Percentiles rank a stretch among this genome's conserved stretches.
Conservation (phyloP, 2,888 invertebrate species). For the Mythimna loreyi region DNA sequence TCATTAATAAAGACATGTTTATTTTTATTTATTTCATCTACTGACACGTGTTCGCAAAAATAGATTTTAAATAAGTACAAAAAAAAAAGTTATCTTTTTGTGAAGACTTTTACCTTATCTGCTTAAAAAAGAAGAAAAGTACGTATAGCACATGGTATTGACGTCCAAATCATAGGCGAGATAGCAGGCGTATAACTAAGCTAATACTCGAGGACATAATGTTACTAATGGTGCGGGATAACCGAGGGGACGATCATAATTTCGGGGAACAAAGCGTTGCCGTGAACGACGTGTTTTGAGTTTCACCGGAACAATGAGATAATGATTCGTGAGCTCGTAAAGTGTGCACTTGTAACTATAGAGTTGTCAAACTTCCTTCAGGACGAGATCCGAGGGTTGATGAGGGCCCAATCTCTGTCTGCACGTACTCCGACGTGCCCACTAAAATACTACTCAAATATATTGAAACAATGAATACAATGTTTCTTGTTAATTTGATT, state of each 20-base stretch:
- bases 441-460: slow-evolving; percentile 54
- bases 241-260: slow-evolving; percentile 85
- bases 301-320: slow-evolving; percentile 84
- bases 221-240: slow-evolving; percentile 84
- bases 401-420: slow-evolving; percentile 70
- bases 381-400: slow-evolving; percentile 74
- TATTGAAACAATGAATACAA: slow-evolving; percentile 56
- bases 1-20: slow-evolving; percentile 14
- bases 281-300: slow-evolving; percentile 82
- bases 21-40: too few species aligned
- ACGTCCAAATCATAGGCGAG: slow-evolving; percentile 67
- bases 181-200: slow-evolving; percentile 72
- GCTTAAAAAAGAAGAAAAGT: slow-evolving; percentile 19
- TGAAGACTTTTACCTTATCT: slow-evolving; percentile 34
- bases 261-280: slow-evolving; percentile 82
- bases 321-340: slow-evolving; percentile 85
- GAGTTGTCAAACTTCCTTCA: slow-evolving; percentile 79
- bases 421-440: slow-evolving; percentile 51
- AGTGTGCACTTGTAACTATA: slow-evolving; percentile 76
- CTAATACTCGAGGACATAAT: slow-evolving; percentile 82
- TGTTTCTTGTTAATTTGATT: slow-evolving; percentile 45
- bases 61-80: not conserved
- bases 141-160: slow-evolving; percentile 47
- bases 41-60: slow-evolving; percentile 4
- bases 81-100: slow-evolving; percentile 34